phyloP scores from a whole-genome alignment of 1,140 invertebrate species.

The Drosophila novamexicana region DNA sequence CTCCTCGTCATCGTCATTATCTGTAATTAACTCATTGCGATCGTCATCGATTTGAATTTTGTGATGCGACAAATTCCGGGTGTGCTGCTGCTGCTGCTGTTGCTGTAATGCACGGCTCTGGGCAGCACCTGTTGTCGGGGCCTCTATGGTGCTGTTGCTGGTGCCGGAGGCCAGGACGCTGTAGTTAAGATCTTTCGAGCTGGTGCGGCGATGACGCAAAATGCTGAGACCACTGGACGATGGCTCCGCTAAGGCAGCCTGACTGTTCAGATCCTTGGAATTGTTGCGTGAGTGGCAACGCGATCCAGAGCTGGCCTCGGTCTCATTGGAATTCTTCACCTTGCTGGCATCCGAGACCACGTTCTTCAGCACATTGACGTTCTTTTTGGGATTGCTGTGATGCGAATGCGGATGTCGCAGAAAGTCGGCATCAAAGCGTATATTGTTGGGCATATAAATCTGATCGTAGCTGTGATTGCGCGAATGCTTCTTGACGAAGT shows the following conservation, averaged over 20 bases:
- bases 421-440: slow-evolving; percentile 82
- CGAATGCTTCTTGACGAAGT: slow-evolving; percentile 83
- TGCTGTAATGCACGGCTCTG: slow-evolving; percentile 14
- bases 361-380: slow-evolving; percentile 79
- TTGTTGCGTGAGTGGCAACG: slow-evolving; percentile 85
- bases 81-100: slow-evolving; percentile 43
- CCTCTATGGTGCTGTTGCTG: neutral
- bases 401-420: slow-evolving; percentile 69
- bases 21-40: slow-evolving; percentile 72
- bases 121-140: neutral
- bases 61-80: slow-evolving; percentile 71
- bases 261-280: slow-evolving; percentile 85
- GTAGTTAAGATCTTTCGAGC: slow-evolving; percentile 85
- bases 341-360: slow-evolving; percentile 60
- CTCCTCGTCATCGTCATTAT: slow-evolving; percentile 57
- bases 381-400: slow-evolving; percentile 73
- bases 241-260: slow-evolving; percentile 3
- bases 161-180: slow-evolving; percentile 43
- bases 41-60: slow-evolving; percentile 83
- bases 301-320: slow-evolving; percentile 50
- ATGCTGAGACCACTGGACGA: slow-evolving; percentile 83
- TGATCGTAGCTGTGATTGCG: slow-evolving; percentile 84
- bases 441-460: slow-evolving; percentile 84
- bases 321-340: slow-evolving; percentile 81
- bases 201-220: slow-evolving; percentile 86